Evolutionary conservation across 2,113 vertebrate genomes (phyloP), one percentile per base, ranked within the genome.

Genomic region (Anoplopoma fimbria): DNA sequence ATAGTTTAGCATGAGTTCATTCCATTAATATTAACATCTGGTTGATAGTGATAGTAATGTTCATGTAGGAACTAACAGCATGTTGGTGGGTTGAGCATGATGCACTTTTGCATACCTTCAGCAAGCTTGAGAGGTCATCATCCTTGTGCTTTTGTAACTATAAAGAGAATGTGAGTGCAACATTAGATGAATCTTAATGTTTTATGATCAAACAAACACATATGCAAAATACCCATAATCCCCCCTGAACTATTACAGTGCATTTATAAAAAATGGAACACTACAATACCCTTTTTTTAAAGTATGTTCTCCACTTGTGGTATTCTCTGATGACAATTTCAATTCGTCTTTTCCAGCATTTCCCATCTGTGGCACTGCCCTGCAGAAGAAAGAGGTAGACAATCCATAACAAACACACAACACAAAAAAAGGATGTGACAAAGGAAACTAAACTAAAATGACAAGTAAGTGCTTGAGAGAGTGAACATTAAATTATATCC

Each of bases 291-390:
- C 98, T 96, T 93, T 99, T 99, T 91, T 99, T 99, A 93, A 99
- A 99, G 93, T 99, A 99, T 0, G 98, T 97, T 87, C 98, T 97
- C 98, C 98, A 99, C 91, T 99, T 99, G 94, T 99, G 98, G 87
- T 99, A 99, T 75, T 99, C 98, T 90, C 96, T 94, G 82, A 99
- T 97, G 74, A 98, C 97, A 4, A 99, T 96, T 95, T 99, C 97
- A 76, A 99, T 99, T 90, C 97, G 96, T 88, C 96, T 95, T 81
- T 97, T 99, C 97, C 97, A 99, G 86, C 97, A 97, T 61, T 97
- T 97, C 29, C 97, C 97, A 83, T 99, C 98, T 0, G 96, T 97
- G 81, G 96, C 95, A 83, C 96, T 94, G 65, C 95, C 96, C 98
- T 99, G 81, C 21, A 78, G 74, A 87, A 81, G 76, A 79, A 62